phyloP scores from a whole-genome alignment of 2,888 invertebrate species.

The Brenthis daphne region DNA sequence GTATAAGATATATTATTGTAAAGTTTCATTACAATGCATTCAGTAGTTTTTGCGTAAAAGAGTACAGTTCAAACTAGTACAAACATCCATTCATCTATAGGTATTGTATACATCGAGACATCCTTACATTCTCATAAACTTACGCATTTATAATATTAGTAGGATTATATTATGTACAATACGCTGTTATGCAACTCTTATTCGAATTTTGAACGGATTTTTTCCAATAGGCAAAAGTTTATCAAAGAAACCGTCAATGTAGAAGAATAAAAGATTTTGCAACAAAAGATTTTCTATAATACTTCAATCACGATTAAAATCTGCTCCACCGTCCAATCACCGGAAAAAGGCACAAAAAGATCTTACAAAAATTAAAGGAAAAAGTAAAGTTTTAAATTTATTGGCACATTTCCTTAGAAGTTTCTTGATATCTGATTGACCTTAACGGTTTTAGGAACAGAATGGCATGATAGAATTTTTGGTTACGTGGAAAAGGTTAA shows the following conservation, averaged over 20 bases:
- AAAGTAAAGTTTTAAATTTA: conserved; percentile 35
- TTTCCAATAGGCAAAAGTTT: not conserved
- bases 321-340: conserved; percentile 27
- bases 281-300: conserved; percentile 23
- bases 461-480: conserved; percentile 1
- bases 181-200: no score
- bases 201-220: no score
- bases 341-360: conserved; percentile 27
- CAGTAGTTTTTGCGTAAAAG: no score
- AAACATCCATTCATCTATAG: no score
- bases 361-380: conserved; percentile 24
- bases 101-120: no score
- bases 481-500: not conserved
- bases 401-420: conserved; percentile 26
- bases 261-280: conserved; percentile 4
- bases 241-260: conserved; percentile 1
- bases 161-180: no score
- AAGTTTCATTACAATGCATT: no score
- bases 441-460: conserved; percentile 19
- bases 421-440: conserved; percentile 32
- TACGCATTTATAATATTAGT: no score
- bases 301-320: conserved; percentile 28
- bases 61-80: no score
- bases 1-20: no score
- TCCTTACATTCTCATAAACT: no score